Conservation (phyloP, 2,113 vertebrate species). For the Fulmarus glacialis region DNA sequence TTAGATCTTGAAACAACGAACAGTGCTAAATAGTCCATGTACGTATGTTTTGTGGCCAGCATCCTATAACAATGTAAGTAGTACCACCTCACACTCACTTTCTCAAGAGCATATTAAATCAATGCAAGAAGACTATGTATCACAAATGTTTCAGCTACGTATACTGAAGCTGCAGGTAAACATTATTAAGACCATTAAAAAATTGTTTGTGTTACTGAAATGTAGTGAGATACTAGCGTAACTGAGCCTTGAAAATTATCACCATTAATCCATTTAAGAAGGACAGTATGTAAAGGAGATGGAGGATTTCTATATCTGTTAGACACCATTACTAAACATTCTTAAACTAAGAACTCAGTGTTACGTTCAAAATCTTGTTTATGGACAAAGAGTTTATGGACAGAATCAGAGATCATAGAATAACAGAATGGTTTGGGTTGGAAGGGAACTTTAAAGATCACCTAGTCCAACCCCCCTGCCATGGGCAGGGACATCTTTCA, state of each 20-base stretch:
- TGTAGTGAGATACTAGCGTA: not conserved
- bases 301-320: not conserved
- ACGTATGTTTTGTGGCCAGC: not conserved
- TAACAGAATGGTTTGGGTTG: not conserved
- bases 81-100: not conserved
- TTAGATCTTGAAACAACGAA: not conserved
- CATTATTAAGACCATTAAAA: not conserved
- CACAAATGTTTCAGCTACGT: not conserved
- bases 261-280: not conserved
- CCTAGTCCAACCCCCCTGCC: not conserved
- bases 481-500: not conserved
- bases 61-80: not conserved
- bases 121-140: not conserved
- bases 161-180: not conserved
- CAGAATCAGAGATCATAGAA: not conserved
- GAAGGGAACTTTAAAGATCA: not conserved
- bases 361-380: not conserved
- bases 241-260: not conserved
- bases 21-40: not conserved
- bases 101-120: not conserved
- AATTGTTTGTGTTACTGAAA: not conserved
- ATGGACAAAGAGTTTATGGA: not conserved
- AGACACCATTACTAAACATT: not conserved
- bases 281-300: not conserved
- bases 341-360: not conserved